Percentiles rank a stretch among this genome's conserved stretches.
These are phyloP conservation scores for Xestia sexstrigata DNA, from an alignment of 2,888 invertebrate species.

Conservation along the genomic window DNA sequence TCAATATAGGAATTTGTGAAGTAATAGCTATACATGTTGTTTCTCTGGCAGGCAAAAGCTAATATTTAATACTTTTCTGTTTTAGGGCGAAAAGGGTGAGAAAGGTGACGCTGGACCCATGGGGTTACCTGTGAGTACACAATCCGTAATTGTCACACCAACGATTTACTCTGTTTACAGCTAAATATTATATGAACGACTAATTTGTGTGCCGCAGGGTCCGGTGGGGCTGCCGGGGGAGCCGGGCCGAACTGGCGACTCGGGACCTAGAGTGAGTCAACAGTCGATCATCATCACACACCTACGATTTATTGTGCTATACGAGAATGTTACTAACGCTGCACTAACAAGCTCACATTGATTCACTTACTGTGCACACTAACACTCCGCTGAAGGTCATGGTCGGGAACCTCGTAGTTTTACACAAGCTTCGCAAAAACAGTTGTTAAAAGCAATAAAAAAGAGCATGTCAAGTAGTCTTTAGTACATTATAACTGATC, in stretches of 20 bases:
- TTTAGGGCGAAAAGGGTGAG: slow-evolving; percentile 95
- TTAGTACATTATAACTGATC: slow-evolving; percentile 3
- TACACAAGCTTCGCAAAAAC: slow-evolving; percentile 4
- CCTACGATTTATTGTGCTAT: background rate
- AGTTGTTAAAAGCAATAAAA: background rate
- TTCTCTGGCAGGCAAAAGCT: background rate
- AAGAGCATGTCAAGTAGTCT: slow-evolving; percentile 38
- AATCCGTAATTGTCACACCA: background rate
- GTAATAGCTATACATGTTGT: no score
- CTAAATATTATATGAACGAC: background rate
- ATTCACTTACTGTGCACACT: slow-evolving; percentile 11
- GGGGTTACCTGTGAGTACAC: slow-evolving; percentile 97
- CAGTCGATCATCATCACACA: no score
- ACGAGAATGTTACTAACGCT: slow-evolving; percentile 11
- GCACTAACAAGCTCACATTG: slow-evolving; percentile 9
- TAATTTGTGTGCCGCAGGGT: slow-evolving; percentile 89
- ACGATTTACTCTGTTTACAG: background rate
- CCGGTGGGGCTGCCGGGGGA: slow-evolving; percentile 95
- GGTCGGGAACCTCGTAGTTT: background rate
- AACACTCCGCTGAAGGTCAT: slow-evolving; percentile 2
- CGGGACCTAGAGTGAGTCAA: slow-evolving; percentile 94
- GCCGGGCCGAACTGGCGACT: slow-evolving; percentile 94
- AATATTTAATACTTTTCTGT: slow-evolving; percentile 44
- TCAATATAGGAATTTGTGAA: no score
- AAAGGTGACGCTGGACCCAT: slow-evolving; percentile 98